These are phyloP conservation scores for Ceratothoa steindachneri DNA, from an alignment of 2,888 invertebrate genomes.

Conservation along the genomic window DNA sequence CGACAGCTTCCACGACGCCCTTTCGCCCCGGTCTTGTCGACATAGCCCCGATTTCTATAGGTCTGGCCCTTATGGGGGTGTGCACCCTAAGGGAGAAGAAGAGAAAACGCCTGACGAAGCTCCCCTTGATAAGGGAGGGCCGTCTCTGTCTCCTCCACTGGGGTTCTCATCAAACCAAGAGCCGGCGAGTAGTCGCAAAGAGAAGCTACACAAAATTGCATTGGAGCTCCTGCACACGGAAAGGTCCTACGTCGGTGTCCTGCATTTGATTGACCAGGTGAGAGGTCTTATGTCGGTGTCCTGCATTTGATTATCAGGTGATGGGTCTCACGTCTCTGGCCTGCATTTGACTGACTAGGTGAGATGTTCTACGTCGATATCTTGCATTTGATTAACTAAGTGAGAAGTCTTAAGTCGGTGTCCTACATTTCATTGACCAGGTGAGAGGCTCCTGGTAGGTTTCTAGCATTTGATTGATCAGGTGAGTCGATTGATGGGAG, in stretches of 20 bases:
- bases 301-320: conserved; percentile 64
- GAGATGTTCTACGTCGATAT: background rate
- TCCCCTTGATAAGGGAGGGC: background rate
- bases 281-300: background rate
- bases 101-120: background rate
- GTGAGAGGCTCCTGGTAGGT: conserved; percentile 51
- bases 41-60: background rate
- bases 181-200: conserved; percentile 23
- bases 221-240: conserved; percentile 62
- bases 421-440: conserved; percentile 62
- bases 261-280: conserved; percentile 63
- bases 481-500: conserved; percentile 52
- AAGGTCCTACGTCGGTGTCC: conserved; percentile 60
- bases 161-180: background rate
- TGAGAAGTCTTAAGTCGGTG: conserved; percentile 61
- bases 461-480: too few species aligned
- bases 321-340: background rate
- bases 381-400: background rate
- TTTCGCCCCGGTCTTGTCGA: conserved; percentile 20
- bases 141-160: background rate
- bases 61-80: background rate
- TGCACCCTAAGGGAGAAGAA: background rate
- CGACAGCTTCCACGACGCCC: conserved; percentile 30
- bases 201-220: conserved; percentile 56
- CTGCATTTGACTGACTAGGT: conserved; percentile 6